phyloP scores from a whole-genome alignment of 2,888 invertebrate species.

The Oligia latruncula region DNA sequence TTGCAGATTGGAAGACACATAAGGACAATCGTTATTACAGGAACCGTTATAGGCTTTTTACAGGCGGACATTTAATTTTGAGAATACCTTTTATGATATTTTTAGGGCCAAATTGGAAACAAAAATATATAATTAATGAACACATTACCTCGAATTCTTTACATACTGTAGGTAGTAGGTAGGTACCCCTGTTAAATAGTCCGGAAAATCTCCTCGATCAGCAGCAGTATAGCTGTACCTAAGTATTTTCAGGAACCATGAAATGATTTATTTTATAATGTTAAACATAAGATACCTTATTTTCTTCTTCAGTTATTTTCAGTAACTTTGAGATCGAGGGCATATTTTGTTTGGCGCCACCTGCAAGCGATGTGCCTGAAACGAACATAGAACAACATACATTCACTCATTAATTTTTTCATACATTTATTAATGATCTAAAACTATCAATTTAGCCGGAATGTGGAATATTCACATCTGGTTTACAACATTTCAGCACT shows the following conservation, averaged over 20 bases:
- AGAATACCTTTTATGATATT: constrained; percentile 2
- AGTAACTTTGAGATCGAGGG: constrained; percentile 91
- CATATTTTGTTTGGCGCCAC: constrained; percentile 88
- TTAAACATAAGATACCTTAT: constrained; percentile 78
- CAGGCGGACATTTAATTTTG: constrained; percentile 9
- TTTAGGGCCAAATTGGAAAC: background rate
- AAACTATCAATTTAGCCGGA: background rate
- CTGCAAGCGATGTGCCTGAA: constrained; percentile 81
- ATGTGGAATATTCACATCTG: background rate
- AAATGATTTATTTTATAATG: background rate
- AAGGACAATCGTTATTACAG: background rate
- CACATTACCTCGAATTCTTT: background rate
- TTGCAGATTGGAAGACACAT: background rate
- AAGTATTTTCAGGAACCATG: background rate
- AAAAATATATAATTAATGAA: background rate
- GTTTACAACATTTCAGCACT: background rate
- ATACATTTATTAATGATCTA: background rate
- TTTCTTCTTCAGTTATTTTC: constrained; percentile 90
- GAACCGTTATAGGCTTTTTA: background rate
- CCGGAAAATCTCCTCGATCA: background rate
- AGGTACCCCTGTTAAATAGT: background rate
- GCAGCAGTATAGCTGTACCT: background rate
- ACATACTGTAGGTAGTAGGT: background rate
- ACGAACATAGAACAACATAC: background rate
- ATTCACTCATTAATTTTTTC: no score